Conservation (phyloP, 2,797 vertebrate species). For the Tachyglossus aculeatus region DNA sequence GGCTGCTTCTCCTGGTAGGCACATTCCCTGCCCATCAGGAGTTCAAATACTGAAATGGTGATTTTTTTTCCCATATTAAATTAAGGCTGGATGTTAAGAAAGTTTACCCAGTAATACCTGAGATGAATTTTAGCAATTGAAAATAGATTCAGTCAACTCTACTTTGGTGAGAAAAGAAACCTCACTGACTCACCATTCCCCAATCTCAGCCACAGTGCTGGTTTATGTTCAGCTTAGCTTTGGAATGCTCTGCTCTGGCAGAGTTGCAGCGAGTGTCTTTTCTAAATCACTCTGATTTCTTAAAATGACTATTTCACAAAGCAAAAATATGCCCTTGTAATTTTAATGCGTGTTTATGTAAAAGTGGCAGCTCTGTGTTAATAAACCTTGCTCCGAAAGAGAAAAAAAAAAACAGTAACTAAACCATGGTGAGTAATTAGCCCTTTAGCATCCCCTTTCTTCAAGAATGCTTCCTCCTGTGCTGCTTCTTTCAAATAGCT, state of each 20-base stretch:
- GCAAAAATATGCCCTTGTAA: conserved; percentile 60
- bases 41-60: too few relatives aligned
- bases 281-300: conserved; percentile 41
- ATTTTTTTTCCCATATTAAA: too few relatives aligned
- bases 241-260: conserved; percentile 12
- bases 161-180: conserved; percentile 42
- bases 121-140: conserved; percentile 29
- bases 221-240: conserved; percentile 7
- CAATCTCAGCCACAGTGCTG: conserved; percentile 5
- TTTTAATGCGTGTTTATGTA: conserved; percentile 69
- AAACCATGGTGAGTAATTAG: conserved; percentile 79
- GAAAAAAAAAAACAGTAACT: conserved; percentile 58
- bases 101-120: conserved; percentile 29
- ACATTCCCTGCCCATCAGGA: too few relatives aligned
- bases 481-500: conserved; percentile 80
- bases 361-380: conserved; percentile 64
- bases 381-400: conserved; percentile 58
- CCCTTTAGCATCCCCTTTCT: conserved; percentile 79
- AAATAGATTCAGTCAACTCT: conserved; percentile 53
- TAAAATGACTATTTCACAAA: conserved; percentile 52
- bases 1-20: too few relatives aligned
- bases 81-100: too few relatives aligned
- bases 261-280: conserved; percentile 14
- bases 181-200: conserved; percentile 25
- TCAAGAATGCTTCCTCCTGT: conserved; percentile 77